Evolutionary conservation across 2,797 vertebrate genomes (phyloP), one percentile per base, ranked within the genome.

Genomic region (Periparus ater): DNA sequence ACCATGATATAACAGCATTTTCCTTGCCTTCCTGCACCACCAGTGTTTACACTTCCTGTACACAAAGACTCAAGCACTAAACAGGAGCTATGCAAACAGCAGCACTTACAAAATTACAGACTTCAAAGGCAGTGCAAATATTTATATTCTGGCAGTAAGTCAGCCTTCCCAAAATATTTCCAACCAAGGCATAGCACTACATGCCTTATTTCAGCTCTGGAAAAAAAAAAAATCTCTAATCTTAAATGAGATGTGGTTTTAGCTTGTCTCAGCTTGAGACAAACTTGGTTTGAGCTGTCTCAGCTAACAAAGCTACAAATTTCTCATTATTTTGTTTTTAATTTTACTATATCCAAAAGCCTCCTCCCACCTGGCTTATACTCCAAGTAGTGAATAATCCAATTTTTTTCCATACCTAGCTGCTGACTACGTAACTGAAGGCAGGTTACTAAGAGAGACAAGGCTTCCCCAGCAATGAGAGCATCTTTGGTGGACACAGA

Each of bases 341-440:
- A 40, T 13, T 20, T 23, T 4, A 30, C 5, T 73, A 11, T 36
- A 20, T 77, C 77, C 61, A 78, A 55, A 91, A 74, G 14, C 23
- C n/a, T 53, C 40, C 10, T 29, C 15, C 22, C 38, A 42, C 11
- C 18, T 57, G 29, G 13, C 15, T 79, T 74, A 55, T 20, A 57
- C 26, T 57, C 25, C 68, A 77, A 71, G 61, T 4, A 42, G 58
- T 1, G 14, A 94, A 53, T 29, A 87, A 85, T 19, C 15, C 15
- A 32, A 18, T 42, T 66, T 19, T 57, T 40, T 65, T 36, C 62
- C 85, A 96, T 98, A 99, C 99, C 98, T 57, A 99, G 98, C 51
- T 99, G 99, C 96, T 99, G 99, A 95, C 98, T 99, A 96, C 99
- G 99, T 32, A 99, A 98, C 97, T 99, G 99, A 68, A 99, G 98